Percentiles rank a stretch among this genome's conserved stretches.
Evolutionary conservation across 30 jellyfish, hydroid and myxozoan species (phyloP).

Genomic region (Aurelia coerulea): DNA sequence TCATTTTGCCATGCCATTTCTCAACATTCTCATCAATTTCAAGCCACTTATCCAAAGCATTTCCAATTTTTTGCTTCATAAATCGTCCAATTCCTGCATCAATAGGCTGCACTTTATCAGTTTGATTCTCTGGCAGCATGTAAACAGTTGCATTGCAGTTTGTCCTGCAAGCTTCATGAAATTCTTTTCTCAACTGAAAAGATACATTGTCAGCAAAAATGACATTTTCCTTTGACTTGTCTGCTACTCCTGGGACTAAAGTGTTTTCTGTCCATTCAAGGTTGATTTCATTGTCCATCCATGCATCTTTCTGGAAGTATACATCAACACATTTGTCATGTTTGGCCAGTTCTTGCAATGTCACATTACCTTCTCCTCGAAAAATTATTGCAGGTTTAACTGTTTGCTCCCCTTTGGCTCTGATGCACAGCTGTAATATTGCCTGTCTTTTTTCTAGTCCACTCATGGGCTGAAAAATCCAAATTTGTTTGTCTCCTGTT

Average conservation of each 20-base stretch:
- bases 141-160: conserved; percentile 47
- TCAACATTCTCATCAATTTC: conserved; percentile 36
- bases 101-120: conserved; percentile 53
- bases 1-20: conserved; percentile 47
- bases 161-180: conserved; percentile 52
- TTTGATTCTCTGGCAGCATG: conserved; percentile 39
- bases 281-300: conserved; percentile 50
- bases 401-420: conserved; percentile 44
- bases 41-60: conserved; percentile 55
- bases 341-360: conserved; percentile 21
- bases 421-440: conserved; percentile 59
- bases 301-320: conserved; percentile 44
- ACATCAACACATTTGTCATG: conserved; percentile 31
- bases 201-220: conserved; percentile 61
- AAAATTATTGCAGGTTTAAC: conserved; percentile 35
- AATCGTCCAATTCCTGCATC: conserved; percentile 61
- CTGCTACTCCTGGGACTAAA: conserved; percentile 40
- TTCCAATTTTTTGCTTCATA: conserved; percentile 41
- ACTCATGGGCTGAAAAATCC: conserved; percentile 58
- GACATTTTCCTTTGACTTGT: conserved; percentile 34
- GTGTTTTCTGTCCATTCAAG: conserved; percentile 38
- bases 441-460: conserved; percentile 66
- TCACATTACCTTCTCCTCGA: conserved; percentile 44
- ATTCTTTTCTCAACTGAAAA: conserved; percentile 33
- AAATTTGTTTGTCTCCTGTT: conserved; percentile 41